phyloP scores from a whole-genome alignment of 1,140 invertebrate species.

The Lethocerus indicus region DNA sequence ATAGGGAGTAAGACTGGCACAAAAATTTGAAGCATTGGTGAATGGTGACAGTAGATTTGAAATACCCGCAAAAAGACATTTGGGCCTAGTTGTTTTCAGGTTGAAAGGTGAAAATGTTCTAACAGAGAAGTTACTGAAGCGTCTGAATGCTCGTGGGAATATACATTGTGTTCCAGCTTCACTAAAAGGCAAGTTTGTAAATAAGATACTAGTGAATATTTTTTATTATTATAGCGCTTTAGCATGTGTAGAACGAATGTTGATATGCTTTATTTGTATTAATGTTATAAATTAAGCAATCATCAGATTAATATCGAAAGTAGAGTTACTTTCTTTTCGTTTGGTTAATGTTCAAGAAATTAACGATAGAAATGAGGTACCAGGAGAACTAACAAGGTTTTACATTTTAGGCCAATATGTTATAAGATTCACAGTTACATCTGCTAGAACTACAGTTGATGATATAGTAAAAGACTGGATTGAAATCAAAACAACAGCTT shows the following conservation, averaged over 20 bases:
- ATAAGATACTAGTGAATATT: slow-evolving; percentile 3
- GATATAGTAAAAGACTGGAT: slow-evolving; percentile 83
- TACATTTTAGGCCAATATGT: slow-evolving; percentile 61
- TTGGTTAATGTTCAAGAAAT: too few species aligned
- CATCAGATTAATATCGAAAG: too few species aligned
- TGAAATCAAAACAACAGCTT: slow-evolving; percentile 65
- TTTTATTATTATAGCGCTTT: too few species aligned
- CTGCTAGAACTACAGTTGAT: slow-evolving; percentile 67
- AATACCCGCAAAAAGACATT: slow-evolving; percentile 68
- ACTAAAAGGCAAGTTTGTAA: slow-evolving; percentile 37
- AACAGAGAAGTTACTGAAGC: slow-evolving; percentile 69
- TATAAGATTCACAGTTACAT: slow-evolving; percentile 86
- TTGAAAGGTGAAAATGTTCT: slow-evolving; percentile 68
- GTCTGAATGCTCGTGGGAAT: slow-evolving; percentile 65
- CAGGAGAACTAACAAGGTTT: too few species aligned
- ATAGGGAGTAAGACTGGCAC: slow-evolving; percentile 62
- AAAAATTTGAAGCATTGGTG: slow-evolving; percentile 77
- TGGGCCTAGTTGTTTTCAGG: slow-evolving; percentile 89
- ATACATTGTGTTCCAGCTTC: slow-evolving; percentile 89
- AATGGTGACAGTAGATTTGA: slow-evolving; percentile 72
- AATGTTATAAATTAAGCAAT: too few species aligned
- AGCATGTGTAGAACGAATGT: too few species aligned
- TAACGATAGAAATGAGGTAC: too few species aligned
- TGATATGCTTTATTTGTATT: too few species aligned
- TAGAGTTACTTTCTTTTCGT: too few species aligned